A percentile compares a stretch with the other conserved stretches of the same genome.
Evolutionary conservation across 1,140 invertebrate species (phyloP).

Genomic region (Drosophila lacertosa): DNA sequence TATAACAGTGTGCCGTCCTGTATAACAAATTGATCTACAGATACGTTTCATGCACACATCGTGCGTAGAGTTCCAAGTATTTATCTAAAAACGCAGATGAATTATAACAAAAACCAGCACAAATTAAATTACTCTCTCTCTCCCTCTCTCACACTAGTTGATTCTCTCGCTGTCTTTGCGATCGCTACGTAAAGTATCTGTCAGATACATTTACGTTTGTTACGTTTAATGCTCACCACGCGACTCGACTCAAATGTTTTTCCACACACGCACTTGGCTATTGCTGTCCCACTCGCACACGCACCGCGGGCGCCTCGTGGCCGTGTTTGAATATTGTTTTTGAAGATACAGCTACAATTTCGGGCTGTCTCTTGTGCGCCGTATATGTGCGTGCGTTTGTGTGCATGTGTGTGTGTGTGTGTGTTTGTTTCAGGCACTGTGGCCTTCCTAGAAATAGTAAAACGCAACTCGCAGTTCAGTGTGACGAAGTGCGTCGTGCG

Average conservation of each 20-base stretch:
- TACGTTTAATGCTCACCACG: slow-evolving; percentile 36
- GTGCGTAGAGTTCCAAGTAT: slow-evolving; percentile 38
- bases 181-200: slow-evolving; percentile 69
- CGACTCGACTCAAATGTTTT: slow-evolving; percentile 54
- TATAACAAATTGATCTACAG: background rate
- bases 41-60: background rate
- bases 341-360: slow-evolving; percentile 70
- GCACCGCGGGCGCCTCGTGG: slow-evolving; percentile 35
- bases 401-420: slow-evolving; percentile 1
- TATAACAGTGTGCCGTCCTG: slow-evolving; percentile 4
- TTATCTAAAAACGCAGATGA: slow-evolving; percentile 52
- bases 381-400: background rate
- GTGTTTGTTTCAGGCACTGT: slow-evolving; percentile 30
- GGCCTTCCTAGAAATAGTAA: slow-evolving; percentile 83
- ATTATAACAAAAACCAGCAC: slow-evolving; percentile 10
- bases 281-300: slow-evolving; percentile 19
- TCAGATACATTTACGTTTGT: slow-evolving; percentile 57
- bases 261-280: slow-evolving; percentile 45
- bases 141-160: slow-evolving; percentile 2
- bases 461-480: slow-evolving; percentile 78
- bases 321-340: slow-evolving; percentile 53
- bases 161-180: slow-evolving; percentile 16
- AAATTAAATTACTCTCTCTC: slow-evolving; percentile 11
- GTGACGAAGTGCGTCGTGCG: slow-evolving; percentile 79
- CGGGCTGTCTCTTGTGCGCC: slow-evolving; percentile 32